Percentiles rank a stretch among this genome's conserved stretches.
These are phyloP conservation scores for Xylocopa sonorina DNA, from an alignment of 1,140 invertebrate species.

Conservation along the genomic window DNA sequence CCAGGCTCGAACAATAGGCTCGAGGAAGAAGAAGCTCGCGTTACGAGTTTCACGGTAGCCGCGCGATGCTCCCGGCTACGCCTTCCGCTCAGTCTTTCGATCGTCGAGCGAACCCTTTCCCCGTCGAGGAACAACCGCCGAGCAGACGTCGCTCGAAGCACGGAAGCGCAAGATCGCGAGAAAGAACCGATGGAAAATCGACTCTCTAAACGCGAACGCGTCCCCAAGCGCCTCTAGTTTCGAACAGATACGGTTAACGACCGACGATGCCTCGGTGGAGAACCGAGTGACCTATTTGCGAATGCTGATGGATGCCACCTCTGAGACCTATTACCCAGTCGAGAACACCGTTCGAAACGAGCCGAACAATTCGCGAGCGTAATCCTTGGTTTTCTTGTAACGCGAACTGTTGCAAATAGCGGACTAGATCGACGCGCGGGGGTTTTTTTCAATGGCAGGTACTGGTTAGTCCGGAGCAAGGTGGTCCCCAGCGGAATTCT, in stretches of 20 bases:
- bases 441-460: background rate
- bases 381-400: background rate
- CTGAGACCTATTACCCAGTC: slow-evolving; percentile 48
- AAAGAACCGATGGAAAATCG: slow-evolving; percentile 7
- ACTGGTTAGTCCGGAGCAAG: background rate
- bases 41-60: slow-evolving; percentile 64
- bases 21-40: slow-evolving; percentile 63
- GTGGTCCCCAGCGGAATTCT: background rate
- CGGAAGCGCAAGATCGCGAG: background rate
- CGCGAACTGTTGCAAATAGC: background rate
- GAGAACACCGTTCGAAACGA: slow-evolving; percentile 4
- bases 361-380: slow-evolving; percentile 8
- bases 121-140: slow-evolving; percentile 14
- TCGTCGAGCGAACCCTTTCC: slow-evolving; percentile 1
- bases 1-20: slow-evolving; percentile 58
- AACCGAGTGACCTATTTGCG: slow-evolving; percentile 44
- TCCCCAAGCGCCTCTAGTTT: background rate
- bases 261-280: background rate
- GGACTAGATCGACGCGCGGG: too few species aligned
- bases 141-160: background rate
- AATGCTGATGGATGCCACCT: slow-evolving; percentile 29
- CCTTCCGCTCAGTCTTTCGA: background rate
- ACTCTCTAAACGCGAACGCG: background rate
- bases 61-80: slow-evolving; percentile 13
- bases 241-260: slow-evolving; percentile 20